These are phyloP conservation scores for Nyctibius bracteatus DNA, from an alignment of 2,113 vertebrate species.

Conservation along the genomic window DNA sequence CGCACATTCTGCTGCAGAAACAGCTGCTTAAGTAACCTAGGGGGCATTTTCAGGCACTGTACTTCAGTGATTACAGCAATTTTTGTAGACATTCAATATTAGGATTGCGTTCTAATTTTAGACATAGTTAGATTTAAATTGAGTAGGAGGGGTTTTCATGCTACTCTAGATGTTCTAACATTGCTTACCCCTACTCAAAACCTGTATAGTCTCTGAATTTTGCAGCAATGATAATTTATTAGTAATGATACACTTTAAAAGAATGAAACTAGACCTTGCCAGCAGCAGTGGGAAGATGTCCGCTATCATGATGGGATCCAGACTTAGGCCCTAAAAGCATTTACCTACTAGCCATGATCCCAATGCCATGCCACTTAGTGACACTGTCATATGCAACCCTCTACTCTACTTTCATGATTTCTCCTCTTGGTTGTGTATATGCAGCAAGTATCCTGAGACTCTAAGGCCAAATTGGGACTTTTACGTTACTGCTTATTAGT, in stretches of 20 bases:
- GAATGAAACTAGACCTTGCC: background rate
- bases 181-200: background rate
- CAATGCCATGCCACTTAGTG: background rate
- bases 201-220: background rate
- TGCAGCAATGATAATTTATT: background rate
- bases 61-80: slow-evolving; percentile 47
- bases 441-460: background rate
- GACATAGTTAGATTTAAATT: slow-evolving; percentile 36
- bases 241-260: background rate
- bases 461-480: background rate
- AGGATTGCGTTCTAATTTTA: slow-evolving; percentile 41
- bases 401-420: background rate
- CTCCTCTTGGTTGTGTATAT: background rate
- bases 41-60: slow-evolving; percentile 44
- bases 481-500: background rate
- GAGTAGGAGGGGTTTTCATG: background rate
- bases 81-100: slow-evolving; percentile 35
- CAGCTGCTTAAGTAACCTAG: slow-evolving; percentile 37
- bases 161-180: background rate
- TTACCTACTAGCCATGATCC: background rate
- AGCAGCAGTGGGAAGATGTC: background rate
- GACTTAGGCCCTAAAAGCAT: background rate
- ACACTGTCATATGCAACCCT: background rate
- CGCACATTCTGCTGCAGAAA: slow-evolving; percentile 3
- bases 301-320: background rate